Evolutionary conservation across 2,888 invertebrate species (phyloP), one percentile per base, ranked within the genome.

Genomic region (Trachelus troglodyta): DNA sequence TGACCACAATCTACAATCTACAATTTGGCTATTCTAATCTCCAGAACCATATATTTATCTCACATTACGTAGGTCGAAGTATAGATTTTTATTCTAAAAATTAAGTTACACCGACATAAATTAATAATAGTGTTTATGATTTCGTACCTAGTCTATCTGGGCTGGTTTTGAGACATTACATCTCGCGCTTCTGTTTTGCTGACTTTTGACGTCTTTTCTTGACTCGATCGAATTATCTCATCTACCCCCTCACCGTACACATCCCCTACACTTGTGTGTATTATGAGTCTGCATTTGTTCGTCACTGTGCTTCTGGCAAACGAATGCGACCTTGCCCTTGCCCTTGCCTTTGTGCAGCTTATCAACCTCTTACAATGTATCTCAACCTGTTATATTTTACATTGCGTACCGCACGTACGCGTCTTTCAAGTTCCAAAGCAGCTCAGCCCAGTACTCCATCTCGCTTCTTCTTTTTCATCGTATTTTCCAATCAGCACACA

Each of bases 101-200:
- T 89, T 89, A 84, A 87, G 82, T 88, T 88, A 90, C 90, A 91
- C 89, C 89, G 90, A 91, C 90, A 90, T 87, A 89, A 89, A 89
- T 90, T 40, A 40, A 4, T 88, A 90, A 89, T 88, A 89, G 88
- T 89, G 90, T 90, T 91, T 88, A 87, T 90, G 87, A 89, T 89
- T 90, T 84, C 90, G 90, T 91, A 91, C 91, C 91, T 91, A 91
- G 84, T 89, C 84, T 90, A 90, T 91, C 89, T 88, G 90, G 91
- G 91, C 90, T 91, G 91, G 90, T 90, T 90, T 91, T 90, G 89
- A 90, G 40, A 40, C 40, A 84, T 81, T 85, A 81, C 78, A 79
- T 81, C 82, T 81, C 82, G 77, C 82, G 82, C 83, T 86, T 80
- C 80, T 81, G 79, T 82, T 83, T 83, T 77, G 77, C 74, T 81